These are phyloP conservation scores for Tyria jacobaeae DNA, from an alignment of 2,888 invertebrate species.

Conservation along the genomic window DNA sequence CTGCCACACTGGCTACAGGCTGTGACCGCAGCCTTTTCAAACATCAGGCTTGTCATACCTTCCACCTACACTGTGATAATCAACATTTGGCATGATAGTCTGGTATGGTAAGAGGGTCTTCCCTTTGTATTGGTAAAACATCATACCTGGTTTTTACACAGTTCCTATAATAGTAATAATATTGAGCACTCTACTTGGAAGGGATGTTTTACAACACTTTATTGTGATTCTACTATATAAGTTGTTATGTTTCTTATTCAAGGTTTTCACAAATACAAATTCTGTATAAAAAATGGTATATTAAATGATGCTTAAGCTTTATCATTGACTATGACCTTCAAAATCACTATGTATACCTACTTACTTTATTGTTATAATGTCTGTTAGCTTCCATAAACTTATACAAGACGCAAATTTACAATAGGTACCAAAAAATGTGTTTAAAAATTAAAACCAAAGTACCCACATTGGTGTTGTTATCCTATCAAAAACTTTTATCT, in stretches of 20 bases:
- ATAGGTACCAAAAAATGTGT: no score
- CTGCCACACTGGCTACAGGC: no score
- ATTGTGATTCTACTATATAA: constrained; percentile 3
- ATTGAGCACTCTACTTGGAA: not conserved
- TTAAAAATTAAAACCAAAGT: no score
- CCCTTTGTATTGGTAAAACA: not conserved
- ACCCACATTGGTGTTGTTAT: no score
- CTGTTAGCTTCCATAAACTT: not conserved
- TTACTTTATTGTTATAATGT: not conserved
- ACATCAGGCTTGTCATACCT: no score
- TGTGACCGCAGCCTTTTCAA: no score
- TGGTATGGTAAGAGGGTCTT: not conserved
- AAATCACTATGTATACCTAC: not conserved
- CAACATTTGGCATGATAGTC: not conserved
- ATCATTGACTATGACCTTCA: constrained; percentile 6
- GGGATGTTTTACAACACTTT: not conserved
- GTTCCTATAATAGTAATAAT: not conserved
- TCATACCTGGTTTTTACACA: constrained; percentile 1
- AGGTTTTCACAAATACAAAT: constrained; percentile 9
- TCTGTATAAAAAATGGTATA: not conserved
- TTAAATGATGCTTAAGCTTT: constrained; percentile 2
- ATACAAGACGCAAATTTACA: no score
- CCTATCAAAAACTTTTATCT: no score
- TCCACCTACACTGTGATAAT: no score
- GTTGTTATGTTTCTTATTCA: constrained; percentile 1